phyloP scores from a whole-genome alignment of 2,113 vertebrate genomes.

The Calypte anna region DNA sequence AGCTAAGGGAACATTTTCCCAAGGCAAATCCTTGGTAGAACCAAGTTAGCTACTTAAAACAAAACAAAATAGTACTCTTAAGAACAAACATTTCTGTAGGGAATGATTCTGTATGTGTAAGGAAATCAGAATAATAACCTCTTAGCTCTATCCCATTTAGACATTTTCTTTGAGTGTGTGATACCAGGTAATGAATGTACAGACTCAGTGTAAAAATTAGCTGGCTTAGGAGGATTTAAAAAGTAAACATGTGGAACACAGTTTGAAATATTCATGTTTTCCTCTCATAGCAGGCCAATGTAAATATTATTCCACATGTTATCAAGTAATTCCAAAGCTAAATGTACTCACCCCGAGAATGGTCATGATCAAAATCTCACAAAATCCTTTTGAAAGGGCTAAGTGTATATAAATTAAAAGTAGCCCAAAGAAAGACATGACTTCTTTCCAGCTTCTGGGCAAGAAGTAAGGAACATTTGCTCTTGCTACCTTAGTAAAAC shows the following conservation, averaged over 20 bases:
- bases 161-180: constrained; percentile 39
- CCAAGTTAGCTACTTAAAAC: neutral
- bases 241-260: constrained; percentile 71
- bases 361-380: constrained; percentile 53
- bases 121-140: constrained; percentile 38
- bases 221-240: constrained; percentile 73
- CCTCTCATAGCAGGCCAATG: constrained; percentile 60
- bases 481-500: neutral
- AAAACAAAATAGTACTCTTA: neutral
- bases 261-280: constrained; percentile 73
- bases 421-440: neutral
- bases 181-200: constrained; percentile 55
- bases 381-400: constrained; percentile 17
- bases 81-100: constrained; percentile 16
- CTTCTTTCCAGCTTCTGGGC: neutral
- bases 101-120: neutral
- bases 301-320: constrained; percentile 77
- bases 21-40: neutral
- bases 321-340: constrained; percentile 72
- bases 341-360: constrained; percentile 56
- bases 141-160: neutral
- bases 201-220: constrained; percentile 60
- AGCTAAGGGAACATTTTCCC: neutral
- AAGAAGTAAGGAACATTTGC: neutral
- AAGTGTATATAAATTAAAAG: constrained; percentile 13